A percentile compares a stretch with the other conserved stretches of the same genome.
Conservation (phyloP, 2,888 invertebrate genomes). For the Caenorhabditis sulstoni region DNA sequence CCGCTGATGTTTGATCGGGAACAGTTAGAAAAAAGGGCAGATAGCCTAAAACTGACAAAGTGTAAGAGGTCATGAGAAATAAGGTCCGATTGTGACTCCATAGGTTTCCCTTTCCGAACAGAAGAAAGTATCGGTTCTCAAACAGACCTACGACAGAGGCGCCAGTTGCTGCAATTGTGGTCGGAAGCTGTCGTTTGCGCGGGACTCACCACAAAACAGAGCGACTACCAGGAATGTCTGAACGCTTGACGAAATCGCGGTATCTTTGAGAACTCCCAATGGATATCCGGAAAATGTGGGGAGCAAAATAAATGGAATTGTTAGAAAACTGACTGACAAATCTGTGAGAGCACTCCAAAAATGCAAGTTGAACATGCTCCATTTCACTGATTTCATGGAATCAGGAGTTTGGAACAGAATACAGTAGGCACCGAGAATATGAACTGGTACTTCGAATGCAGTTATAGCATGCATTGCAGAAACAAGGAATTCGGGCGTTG, state of each 20-base stretch:
- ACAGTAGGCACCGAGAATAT: conserved; percentile 2
- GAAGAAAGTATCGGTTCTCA: conserved; percentile 8
- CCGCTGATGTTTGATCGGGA: conserved; percentile 18
- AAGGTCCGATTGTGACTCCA: background rate
- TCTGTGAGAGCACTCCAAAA: conserved; percentile 1
- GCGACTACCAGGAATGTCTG: no score
- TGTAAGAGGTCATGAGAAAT: background rate
- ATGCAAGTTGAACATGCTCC: conserved; percentile 7
- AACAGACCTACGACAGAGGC: background rate
- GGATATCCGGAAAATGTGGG: conserved; percentile 8
- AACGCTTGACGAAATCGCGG: no score
- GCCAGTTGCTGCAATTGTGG: background rate
- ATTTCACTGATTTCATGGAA: conserved; percentile 7
- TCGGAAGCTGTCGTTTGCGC: no score
- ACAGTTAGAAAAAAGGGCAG: background rate
- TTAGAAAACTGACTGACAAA: background rate
- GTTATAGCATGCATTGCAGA: no score
- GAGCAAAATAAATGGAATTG: background rate
- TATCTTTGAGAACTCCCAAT: conserved; percentile 6
- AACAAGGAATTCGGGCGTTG: no score
- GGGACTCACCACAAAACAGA: no score
- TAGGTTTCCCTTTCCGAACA: background rate
- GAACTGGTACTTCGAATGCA: conserved; percentile 2
- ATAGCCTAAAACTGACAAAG: background rate
- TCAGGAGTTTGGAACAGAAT: conserved; percentile 7